Conservation (phyloP, 2,113 vertebrate genomes). For the Quiscalus mexicanus region DNA sequence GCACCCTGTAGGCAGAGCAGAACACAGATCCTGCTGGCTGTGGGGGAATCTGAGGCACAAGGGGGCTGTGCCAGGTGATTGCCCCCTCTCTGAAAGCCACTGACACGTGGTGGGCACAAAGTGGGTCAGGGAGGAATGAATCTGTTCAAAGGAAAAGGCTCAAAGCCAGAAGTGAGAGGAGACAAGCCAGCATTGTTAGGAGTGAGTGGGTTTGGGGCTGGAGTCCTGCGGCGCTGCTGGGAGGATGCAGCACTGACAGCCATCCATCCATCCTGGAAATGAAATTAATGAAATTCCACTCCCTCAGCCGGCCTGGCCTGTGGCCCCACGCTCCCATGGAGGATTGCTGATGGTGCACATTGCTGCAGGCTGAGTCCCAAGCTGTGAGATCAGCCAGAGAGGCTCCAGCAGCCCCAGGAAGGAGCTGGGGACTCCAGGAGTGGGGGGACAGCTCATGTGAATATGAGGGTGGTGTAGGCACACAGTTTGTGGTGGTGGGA, state of each 20-base stretch:
- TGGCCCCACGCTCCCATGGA: neutral
- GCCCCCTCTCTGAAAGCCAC: neutral
- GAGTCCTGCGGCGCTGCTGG: neutral
- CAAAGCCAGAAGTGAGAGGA: neutral
- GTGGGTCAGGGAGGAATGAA: neutral
- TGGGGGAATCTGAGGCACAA: neutral
- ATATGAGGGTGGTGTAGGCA: neutral
- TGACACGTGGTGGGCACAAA: rapidly evolving
- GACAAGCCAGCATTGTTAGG: neutral
- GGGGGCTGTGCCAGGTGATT: neutral
- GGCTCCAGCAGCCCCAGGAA: neutral
- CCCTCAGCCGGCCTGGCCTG: neutral
- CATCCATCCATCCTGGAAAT: slow-evolving; percentile 23
- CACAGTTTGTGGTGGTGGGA: neutral
- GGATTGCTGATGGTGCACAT: neutral
- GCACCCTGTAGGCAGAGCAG: neutral
- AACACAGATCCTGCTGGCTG: neutral
- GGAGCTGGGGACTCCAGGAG: neutral
- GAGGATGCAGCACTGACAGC: neutral
- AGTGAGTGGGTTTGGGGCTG: neutral
- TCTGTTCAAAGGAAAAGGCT: neutral
- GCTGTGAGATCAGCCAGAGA: neutral
- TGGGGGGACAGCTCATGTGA: neutral
- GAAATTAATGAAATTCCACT: neutral
- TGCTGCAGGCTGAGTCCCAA: neutral